Evolutionary conservation across 2,797 vertebrate species (phyloP), one percentile per base, ranked within the genome.

Genomic region (Leontocebus nigricollis): DNA sequence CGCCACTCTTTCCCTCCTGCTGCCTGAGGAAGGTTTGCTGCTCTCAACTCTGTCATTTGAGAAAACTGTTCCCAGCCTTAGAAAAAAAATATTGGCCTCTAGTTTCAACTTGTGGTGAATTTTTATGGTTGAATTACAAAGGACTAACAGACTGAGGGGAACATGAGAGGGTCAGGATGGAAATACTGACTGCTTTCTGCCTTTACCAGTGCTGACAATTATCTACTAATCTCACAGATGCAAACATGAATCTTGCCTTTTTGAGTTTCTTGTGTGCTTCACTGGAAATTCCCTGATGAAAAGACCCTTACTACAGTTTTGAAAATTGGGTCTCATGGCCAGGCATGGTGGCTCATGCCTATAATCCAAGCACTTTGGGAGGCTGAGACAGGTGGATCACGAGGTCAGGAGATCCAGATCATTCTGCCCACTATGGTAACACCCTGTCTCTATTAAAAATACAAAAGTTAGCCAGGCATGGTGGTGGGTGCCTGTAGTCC

Each of bases 51-150:
- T 39, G 81, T 94, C 59, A 83, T 91, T 83, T 86, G 61, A 95
- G 88, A 88, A 96, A 96, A 94, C 83, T 33, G 12, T 83, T 93
- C 57, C 81, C 52, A 67, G 20, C 13, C 55, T 91, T 93, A 36
- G 15, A 87, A 90, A 93, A n/a, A 50, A 67, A 83, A 46, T 9
- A 52, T 57, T n/a, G 20, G 5, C 48, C 79, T 61, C 59, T 76
- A 92, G 75, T 95, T 93, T 94, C 88, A 95, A 72, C 70, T 91
- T 87, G 92, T 61, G 36, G 90, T 95, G 70, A 81, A 93, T 92
- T 86, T 90, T 93, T 91, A 94, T 36, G 88, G 80, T 82, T 96
- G 84, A 89, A 59, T 89, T 97, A 87, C 46, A 84, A 46, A 88
- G 11, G 19, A 33, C 73, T 76, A 9, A 94, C 44, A 90, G 86